Conservation (phyloP, 2,888 invertebrate genomes). For the Folsomia candida region DNA sequence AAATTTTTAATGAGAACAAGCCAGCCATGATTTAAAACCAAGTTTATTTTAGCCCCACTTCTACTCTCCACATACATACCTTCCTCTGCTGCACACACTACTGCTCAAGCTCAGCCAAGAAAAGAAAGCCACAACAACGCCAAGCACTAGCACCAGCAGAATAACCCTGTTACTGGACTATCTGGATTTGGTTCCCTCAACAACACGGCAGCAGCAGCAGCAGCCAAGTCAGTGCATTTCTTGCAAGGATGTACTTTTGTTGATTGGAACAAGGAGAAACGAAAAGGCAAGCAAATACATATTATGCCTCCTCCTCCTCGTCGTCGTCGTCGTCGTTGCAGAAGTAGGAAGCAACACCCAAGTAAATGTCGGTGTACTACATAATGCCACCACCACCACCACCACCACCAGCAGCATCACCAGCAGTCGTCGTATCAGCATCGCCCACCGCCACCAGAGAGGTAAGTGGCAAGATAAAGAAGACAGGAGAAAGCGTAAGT, state of each 20-base stretch:
- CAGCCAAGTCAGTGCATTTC: too few species aligned
- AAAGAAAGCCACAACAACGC: neutral
- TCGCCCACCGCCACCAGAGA: neutral
- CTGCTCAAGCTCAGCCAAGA: too few species aligned
- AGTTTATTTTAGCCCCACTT: neutral
- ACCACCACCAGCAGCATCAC: neutral
- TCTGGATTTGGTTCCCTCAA: too few species aligned
- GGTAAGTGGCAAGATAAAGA: neutral
- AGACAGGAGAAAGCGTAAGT: slow-evolving; percentile 16
- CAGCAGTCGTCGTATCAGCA: too few species aligned
- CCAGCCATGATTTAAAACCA: neutral
- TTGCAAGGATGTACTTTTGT: neutral
- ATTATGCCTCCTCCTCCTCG: neutral
- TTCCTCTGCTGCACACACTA: too few species aligned
- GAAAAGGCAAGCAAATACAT: neutral
- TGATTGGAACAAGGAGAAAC: neutral
- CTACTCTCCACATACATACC: neutral
- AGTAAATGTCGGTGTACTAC: neutral
- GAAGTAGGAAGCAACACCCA: neutral
- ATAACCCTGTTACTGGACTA: too few species aligned
- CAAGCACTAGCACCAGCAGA: too few species aligned
- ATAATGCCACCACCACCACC: neutral
- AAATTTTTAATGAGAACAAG: slow-evolving; percentile 16
- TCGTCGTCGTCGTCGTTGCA: too few species aligned
- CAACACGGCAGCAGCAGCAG: too few species aligned